Evolutionary conservation across 1,140 invertebrate genomes (phyloP), one percentile per base, ranked within the genome.

Genomic region (Trichonephila clavipes): DNA sequence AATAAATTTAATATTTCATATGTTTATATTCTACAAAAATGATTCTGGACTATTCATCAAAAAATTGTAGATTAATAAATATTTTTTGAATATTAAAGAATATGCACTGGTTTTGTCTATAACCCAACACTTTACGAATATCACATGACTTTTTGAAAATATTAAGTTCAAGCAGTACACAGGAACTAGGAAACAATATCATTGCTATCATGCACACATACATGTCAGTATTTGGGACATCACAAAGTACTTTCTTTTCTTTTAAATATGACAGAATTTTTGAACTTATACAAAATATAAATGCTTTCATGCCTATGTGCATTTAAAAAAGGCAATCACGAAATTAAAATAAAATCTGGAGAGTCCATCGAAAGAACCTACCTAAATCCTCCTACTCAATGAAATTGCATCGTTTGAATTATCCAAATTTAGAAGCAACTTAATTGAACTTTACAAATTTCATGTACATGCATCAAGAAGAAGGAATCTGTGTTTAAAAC

Each of bases 121-220:
- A 64, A 44, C 51, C 62, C 59, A 66, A 88, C 51, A 90, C 83
- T 51, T 59, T 61, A 64, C 40, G 34, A 2, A n/a, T 72, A 89
- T 89, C 89, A 90, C 72, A 90, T 81, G 58, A 81, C 59, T 90
- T 72, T 21, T 64, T 34, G 18, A 77, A n/a, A 85, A 64, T 82
- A 82, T 81, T 82, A 82, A 24, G 24, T 90, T 28, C 28, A 88
- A 82, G 89, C 69, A 90, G n/a, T 59, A 90, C 72, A 90, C 66
- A 90, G 88, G 89, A 90, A 90, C 89, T 81, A 81, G 69, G 72
- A 72, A 90, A 90, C 58, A 77, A 40, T 69, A 69, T 69, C 19
- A 40, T 28, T 77, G 72, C 34, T 77, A 34, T 77, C 69, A 40
- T 40, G 28, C 34, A 77, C 28, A 77, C 28, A 77, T 40, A 77